Base-by-base conservation (phyloP, 2,797 vertebrate genomes). In the Selene dorsalis region DNA sequence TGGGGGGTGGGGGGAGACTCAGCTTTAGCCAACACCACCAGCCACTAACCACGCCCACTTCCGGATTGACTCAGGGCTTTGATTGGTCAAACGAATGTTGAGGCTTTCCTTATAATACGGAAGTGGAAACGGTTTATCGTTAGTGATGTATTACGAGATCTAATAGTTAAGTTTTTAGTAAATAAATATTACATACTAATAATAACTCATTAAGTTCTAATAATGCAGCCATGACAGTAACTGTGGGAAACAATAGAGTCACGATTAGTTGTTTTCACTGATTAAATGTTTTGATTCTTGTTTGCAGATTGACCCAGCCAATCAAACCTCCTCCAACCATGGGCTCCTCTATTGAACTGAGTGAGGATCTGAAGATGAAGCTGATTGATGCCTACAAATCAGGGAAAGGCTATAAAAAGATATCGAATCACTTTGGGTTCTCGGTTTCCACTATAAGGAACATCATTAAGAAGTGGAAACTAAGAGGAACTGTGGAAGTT, bases 391-490 rank as follows among this genome's bases (percentile, higher is more conserved):
- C 69, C 4, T 62, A 72, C 58, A 72, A 62, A 39, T 38, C 12
- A 3, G 69, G 69, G 12, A 62, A 72, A 17, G 69, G 69, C 14
- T 72, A 62, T 17, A 72, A 72, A 38, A 72, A 72, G 69, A 72
- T 72, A 41, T 72, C 69, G 16, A 72, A 72, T 24, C 47, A 38
- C n/a, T 72, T 72, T 17, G 69, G 69, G n/a, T 62, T 72, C 32
- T 72, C 69, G 2, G 14, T 72, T 16, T 72, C 69, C 48, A 72
- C 69, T 14, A 72, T 63, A 4, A 24, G 59, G 18, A 62, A 62
- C 10, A n/a, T 72, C 24, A 72, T 72, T 50, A 62, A 50, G 58
- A 72, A 63, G 30, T 72, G 69, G 69, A 72, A 72, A 20, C 11
- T 39, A 16, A 71, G 52, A 9, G 69, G 69, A 52, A 60, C 43